Base-by-base conservation (phyloP, 2,113 vertebrate species). In the Podarcis cretensis region DNA sequence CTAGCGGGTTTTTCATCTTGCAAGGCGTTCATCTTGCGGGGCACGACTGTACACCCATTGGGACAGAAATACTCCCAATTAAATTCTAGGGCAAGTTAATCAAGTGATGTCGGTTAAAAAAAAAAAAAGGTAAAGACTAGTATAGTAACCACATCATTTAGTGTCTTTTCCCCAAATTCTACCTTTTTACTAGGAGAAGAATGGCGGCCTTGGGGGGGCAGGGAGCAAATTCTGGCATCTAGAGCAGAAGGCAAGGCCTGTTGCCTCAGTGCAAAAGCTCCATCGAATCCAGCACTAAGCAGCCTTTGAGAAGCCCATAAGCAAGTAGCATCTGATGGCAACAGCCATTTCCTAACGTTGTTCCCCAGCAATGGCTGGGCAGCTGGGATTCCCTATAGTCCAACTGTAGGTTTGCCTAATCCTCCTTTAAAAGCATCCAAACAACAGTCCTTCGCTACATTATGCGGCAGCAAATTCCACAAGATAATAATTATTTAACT, bases 11-110 rank as follows among this genome's bases (percentile, higher is more conserved):
- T n/a, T n/a, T n/a, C n/a, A n/a, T n/a, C n/a, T n/a, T n/a, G n/a
- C n/a, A n/a, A n/a, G n/a, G n/a, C n/a, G n/a, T n/a, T n/a, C n/a
- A n/a, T n/a, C n/a, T n/a, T n/a, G n/a, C n/a, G n/a, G n/a, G n/a
- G n/a, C n/a, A n/a, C n/a, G n/a, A n/a, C n/a, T n/a, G n/a, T n/a
- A n/a, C 40, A 18, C 75, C 83, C 13, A 75, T 63, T 80, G 82
- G 78, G 88, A 90, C 54, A 43, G 48, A 78, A 75, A 73, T 84
- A 35, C 75, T 88, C 35, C 30, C 89, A 63, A 32, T 74, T 43
- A 84, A 92, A 75, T 75, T 77, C 68, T 85, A 89, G 1, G 37
- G 35, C 82, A 95, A 76, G 86, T 85, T 92, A 87, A 92, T 90
- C 83, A 88, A 66, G 85, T 63, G 40, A 85, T 91, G 57, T 75